phyloP scores from a whole-genome alignment of 1,140 invertebrate species.

The Bombus ignitus region DNA sequence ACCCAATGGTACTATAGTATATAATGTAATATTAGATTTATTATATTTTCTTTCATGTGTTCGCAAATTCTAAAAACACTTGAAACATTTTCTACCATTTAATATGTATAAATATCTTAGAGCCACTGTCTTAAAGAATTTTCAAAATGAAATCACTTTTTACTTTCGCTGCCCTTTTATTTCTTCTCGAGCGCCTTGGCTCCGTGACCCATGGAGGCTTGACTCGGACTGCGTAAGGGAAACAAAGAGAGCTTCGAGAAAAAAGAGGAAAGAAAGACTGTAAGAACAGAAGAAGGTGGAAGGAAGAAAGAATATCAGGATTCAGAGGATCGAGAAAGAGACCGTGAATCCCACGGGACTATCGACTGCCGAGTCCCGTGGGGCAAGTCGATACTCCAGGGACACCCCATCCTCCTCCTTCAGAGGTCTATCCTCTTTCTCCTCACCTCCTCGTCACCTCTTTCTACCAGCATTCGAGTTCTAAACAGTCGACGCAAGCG shows the following conservation, averaged over 20 bases:
- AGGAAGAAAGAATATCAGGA: slow-evolving; percentile 18
- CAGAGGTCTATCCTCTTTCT: slow-evolving; percentile 62
- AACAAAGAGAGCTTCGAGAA: slow-evolving; percentile 41
- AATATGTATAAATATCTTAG: no score
- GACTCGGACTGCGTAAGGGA: slow-evolving; percentile 10
- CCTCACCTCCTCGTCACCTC: slow-evolving; percentile 71
- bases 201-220: slow-evolving; percentile 49
- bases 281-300: slow-evolving; percentile 30
- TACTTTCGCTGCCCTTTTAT: slow-evolving; percentile 24
- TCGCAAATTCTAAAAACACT: no score
- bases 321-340: slow-evolving; percentile 65
- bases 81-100: no score
- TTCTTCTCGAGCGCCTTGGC: slow-evolving; percentile 33
- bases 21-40: no score
- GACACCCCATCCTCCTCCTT: slow-evolving; percentile 73
- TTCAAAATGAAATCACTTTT: slow-evolving; percentile 45
- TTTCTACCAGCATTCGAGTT: slow-evolving; percentile 75
- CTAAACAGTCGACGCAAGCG: slow-evolving; percentile 80
- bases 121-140: slow-evolving; percentile 6
- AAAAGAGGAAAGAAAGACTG: slow-evolving; percentile 47
- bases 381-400: slow-evolving; percentile 82
- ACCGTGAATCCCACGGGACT: slow-evolving; percentile 80
- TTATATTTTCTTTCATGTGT: no score
- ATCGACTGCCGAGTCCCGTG: slow-evolving; percentile 82
- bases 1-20: background rate